A percentile compares a stretch with the other conserved stretches of the same genome.
phyloP scores from a whole-genome alignment of 2,113 vertebrate species.

The Abramis brama region DNA sequence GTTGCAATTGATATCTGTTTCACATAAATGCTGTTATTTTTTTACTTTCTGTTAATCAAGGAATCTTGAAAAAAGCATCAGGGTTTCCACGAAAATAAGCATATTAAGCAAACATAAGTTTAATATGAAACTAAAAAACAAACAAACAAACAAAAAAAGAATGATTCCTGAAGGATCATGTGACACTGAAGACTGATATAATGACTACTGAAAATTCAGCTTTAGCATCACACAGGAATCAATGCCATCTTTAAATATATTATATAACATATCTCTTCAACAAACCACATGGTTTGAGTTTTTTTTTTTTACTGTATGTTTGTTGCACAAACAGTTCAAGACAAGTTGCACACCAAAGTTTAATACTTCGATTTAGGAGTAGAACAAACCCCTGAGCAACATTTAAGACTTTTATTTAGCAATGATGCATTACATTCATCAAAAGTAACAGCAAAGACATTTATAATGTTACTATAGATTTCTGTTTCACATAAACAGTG shows the following conservation, averaged over 20 bases:
- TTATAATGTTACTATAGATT: no score
- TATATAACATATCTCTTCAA: background rate
- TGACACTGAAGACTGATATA: no score
- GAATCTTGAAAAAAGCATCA: no score
- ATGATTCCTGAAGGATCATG: no score
- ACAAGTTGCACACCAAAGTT: background rate
- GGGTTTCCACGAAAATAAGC: no score
- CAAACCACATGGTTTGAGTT: background rate
- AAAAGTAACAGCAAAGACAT: no score
- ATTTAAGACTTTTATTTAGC: background rate
- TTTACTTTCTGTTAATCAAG: no score
- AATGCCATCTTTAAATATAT: background rate
- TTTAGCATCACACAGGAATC: background rate
- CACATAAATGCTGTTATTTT: background rate
- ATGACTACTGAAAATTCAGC: background rate
- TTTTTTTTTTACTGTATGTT: background rate
- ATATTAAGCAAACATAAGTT: no score
- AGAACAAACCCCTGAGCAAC: background rate
- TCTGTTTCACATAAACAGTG: background rate
- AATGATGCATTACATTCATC: no score
- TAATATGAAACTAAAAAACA: no score
- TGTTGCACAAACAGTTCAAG: background rate
- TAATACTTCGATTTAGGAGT: background rate
- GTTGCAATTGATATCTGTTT: background rate
- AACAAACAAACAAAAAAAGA: no score